Conservation (phyloP, 2,797 vertebrate genomes). For the Pteropus rufus region DNA sequence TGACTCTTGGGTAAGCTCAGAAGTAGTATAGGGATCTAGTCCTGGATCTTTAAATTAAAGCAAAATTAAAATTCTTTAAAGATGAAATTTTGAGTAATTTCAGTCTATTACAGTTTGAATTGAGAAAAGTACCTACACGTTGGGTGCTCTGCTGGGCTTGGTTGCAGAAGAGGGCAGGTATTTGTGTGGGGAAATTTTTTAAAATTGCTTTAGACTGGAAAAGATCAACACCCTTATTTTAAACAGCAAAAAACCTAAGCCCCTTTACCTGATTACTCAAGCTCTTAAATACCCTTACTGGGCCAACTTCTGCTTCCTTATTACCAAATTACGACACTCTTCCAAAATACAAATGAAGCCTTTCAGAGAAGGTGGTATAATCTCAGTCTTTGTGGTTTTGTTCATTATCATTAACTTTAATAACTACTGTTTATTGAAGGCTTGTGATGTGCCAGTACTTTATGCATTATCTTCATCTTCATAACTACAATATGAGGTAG, state of each 20-base stretch:
- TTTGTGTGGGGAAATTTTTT: background rate
- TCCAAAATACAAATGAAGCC: background rate
- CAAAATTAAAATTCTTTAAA: constrained; percentile 33
- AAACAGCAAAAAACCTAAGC: background rate
- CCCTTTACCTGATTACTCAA: background rate
- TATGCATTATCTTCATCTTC: background rate
- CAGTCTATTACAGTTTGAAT: background rate
- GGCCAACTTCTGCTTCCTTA: background rate
- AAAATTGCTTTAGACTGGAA: background rate
- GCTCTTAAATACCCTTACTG: background rate
- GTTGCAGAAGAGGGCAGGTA: background rate
- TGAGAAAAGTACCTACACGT: background rate
- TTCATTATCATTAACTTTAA: background rate
- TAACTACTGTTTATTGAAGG: background rate
- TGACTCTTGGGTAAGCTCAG: background rate
- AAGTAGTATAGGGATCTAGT: background rate
- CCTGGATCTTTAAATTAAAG: constrained; percentile 43
- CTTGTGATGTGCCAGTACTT: background rate
- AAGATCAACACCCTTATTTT: background rate
- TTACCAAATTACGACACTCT: background rate
- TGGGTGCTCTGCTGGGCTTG: background rate
- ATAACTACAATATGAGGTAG: background rate
- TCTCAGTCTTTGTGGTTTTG: background rate
- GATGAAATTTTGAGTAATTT: background rate
- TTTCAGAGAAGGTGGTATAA: background rate